These are phyloP conservation scores for Anneissia japonica DNA, from an alignment of 35 echinoderm and acorn worm genomes.

Conservation along the genomic window DNA sequence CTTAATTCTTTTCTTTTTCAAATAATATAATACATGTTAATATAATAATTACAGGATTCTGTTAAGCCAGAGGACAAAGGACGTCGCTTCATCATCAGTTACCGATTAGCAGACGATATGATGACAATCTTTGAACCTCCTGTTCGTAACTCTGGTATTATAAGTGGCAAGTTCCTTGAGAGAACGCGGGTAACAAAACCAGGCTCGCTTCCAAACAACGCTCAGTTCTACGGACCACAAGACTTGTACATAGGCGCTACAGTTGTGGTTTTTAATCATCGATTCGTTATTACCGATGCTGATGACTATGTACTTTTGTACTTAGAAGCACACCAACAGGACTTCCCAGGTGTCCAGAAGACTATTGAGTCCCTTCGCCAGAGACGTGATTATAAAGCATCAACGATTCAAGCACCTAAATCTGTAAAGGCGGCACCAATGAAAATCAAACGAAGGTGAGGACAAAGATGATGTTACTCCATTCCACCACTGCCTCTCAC, in stretches of 20 bases:
- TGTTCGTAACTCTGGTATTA: constrained; percentile 87
- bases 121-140: constrained; percentile 94
- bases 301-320: constrained; percentile 84
- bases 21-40: no score
- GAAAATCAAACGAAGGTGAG: constrained; percentile 75
- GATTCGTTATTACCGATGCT: constrained; percentile 79
- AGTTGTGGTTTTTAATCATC: constrained; percentile 63
- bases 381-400: not conserved
- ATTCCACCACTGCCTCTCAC: no score
- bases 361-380: constrained; percentile 63
- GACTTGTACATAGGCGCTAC: constrained; percentile 77
- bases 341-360: constrained; percentile 80
- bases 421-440: constrained; percentile 83
- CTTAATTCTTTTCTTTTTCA: no score
- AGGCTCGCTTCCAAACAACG: constrained; percentile 49
- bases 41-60: constrained; percentile 69
- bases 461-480: no score
- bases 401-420: not conserved
- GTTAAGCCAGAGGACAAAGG: constrained; percentile 88
- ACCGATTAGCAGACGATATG: constrained; percentile 93
- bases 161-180: constrained; percentile 84
- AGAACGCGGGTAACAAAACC: constrained; percentile 80
- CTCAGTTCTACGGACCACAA: constrained; percentile 85
- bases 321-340: constrained; percentile 42
- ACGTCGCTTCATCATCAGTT: constrained; percentile 90